phyloP scores from a whole-genome alignment of 2,888 invertebrate genomes.

The Ormyrus rosae region DNA sequence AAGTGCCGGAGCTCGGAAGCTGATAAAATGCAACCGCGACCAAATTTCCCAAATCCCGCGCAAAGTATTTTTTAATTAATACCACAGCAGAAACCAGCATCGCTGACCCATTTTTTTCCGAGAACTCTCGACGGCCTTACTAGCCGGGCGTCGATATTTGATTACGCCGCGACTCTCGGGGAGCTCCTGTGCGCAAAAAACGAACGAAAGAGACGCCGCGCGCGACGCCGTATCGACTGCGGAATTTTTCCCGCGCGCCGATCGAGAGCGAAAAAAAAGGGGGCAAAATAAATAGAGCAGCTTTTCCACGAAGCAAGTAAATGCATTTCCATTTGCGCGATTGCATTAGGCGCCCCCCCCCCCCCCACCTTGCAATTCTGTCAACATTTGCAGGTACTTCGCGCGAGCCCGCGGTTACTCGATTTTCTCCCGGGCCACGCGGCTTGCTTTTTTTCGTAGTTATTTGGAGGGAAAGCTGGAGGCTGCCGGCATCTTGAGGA shows the following conservation, averaged over 20 bases:
- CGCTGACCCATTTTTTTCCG: constrained; percentile 29
- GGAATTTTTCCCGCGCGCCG: not conserved
- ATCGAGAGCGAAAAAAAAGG: constrained; percentile 47
- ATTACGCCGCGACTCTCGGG: not conserved
- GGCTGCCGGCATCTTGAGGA: no score
- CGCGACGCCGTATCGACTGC: not conserved
- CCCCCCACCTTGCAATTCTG: not conserved
- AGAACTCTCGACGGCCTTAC: not conserved
- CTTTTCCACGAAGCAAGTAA: constrained; percentile 53
- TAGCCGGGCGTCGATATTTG: constrained; percentile 31
- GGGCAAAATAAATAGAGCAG: constrained; percentile 54
- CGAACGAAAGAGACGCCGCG: no score
- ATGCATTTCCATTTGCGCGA: constrained; percentile 60
- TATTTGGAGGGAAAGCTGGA: no score
- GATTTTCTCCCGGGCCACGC: constrained; percentile 11
- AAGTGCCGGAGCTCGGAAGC: no score
- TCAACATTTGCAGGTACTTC: constrained; percentile 44
- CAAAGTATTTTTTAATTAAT: constrained; percentile 36
- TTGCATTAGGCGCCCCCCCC: constrained; percentile 50
- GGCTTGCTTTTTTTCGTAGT: no score
- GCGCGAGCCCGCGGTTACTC: constrained; percentile 16
- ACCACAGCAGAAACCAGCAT: not conserved
- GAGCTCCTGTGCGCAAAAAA: not conserved
- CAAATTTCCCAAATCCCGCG: no score
- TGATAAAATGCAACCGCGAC: no score